Evolutionary conservation across 2,113 vertebrate genomes (phyloP), one percentile per base, ranked within the genome.

Genomic region (Vidua macroura): DNA sequence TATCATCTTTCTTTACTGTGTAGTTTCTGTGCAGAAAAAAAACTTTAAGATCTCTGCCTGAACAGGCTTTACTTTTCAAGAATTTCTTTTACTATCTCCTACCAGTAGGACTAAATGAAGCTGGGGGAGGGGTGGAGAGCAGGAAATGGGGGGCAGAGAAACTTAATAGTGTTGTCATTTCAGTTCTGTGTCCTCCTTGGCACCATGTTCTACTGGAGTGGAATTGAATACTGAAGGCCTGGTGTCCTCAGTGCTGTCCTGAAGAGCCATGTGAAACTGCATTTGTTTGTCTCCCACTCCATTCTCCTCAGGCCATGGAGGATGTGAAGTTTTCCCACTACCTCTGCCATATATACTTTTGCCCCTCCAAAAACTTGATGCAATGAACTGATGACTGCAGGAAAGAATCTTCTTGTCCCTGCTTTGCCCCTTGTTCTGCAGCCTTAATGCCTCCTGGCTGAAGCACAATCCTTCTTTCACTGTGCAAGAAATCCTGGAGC

Each of bases 181-280:
- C 94, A 98, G 98, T 98, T 98, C 90, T 98, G 96, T 3, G 97
- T 98, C 70, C 97, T 98, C 62, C 95, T 98, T 70, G 97, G 96
- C 51, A 97, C 98, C 86, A 98, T 98, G 98, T 98, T 98, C 97
- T 98, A 97, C 92, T 98, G 98, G 98, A 98, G 97, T 95, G 96
- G 96, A 96, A 97, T 96, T 85, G 98, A 98, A 70, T 98, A 98
- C 72, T 98, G 96, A 98, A 94, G 55, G 30, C 20, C 22, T 3
- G 0, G 8, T 28, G 15, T 55, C 43, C 58, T 77, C 92, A 81
- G 60, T 15, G 6, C 48, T 60, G 51, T 68, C 76, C 25, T 74
- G 80, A 72, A 95, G 75, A 84, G 80, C 81, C 15, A 0, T 49
- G 62, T 93, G 95, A 91, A 94, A 53, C 24, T 13, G 44, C 44